These are phyloP conservation scores for Pyrgilauda ruficollis DNA, from an alignment of 2,113 vertebrate species.

Conservation along the genomic window DNA sequence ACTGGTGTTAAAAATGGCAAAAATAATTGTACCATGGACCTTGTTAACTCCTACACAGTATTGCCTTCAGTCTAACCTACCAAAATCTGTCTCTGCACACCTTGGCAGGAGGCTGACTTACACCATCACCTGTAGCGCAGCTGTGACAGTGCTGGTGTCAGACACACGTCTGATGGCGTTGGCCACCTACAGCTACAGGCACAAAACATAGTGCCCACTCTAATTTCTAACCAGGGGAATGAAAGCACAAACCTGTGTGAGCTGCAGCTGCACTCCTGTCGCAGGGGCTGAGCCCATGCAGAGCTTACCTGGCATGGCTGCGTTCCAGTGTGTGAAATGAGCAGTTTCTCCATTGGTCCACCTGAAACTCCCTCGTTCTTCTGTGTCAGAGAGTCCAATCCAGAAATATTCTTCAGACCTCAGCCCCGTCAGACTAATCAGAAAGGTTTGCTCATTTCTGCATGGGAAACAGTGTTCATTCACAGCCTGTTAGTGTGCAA, in stretches of 20 bases:
- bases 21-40: neutral
- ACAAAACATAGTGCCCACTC: neutral
- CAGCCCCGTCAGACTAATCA: conserved; percentile 84
- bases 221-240: neutral
- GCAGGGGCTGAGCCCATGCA: neutral
- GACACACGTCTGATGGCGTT: neutral
- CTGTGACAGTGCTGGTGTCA: neutral
- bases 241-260: neutral
- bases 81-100: neutral
- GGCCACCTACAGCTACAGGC: neutral
- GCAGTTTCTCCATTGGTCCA: conserved; percentile 77
- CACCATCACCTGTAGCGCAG: neutral
- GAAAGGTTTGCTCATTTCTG: conserved; percentile 89
- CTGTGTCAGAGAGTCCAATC: conserved; percentile 81
- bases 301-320: conserved; percentile 85
- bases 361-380: conserved; percentile 70
- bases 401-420: conserved; percentile 89
- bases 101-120: neutral
- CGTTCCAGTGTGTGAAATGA: conserved; percentile 88
- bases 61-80: neutral
- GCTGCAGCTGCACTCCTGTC: neutral
- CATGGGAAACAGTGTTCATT: neutral
- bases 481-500: neutral
- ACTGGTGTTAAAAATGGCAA: neutral
- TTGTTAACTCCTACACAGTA: neutral